Evolutionary conservation across 1,140 invertebrate genomes (phyloP).

Genomic region (Coptotermes formosanus): DNA sequence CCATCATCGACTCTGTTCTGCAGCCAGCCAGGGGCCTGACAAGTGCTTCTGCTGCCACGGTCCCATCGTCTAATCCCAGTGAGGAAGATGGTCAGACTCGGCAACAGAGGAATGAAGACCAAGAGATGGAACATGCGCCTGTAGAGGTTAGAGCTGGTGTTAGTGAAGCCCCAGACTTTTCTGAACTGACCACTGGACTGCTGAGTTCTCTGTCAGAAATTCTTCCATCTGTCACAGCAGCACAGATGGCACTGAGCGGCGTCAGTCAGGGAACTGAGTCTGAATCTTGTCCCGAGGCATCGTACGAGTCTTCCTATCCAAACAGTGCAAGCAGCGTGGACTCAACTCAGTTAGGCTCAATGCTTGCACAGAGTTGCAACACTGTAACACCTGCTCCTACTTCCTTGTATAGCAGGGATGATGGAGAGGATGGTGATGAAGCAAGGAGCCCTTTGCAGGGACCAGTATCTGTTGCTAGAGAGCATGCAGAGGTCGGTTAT

Average conservation of each 20-base stretch:
- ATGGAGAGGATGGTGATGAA: not conserved
- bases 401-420: not conserved
- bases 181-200: conserved; percentile 18
- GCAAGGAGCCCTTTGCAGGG: not conserved
- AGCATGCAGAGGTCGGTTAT: no score
- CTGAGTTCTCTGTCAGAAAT: conserved; percentile 24
- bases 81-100: not conserved
- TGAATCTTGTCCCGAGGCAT: not conserved
- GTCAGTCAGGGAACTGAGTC: not conserved
- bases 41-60: not conserved
- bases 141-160: not conserved
- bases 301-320: conserved; percentile 1
- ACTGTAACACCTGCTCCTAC: not conserved
- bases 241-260: not conserved
- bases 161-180: conserved; percentile 10
- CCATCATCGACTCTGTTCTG: conserved; percentile 51
- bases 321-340: not conserved
- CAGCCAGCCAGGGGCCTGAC: conserved; percentile 32
- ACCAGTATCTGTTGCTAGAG: not conserved
- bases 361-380: not conserved
- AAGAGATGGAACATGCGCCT: not conserved
- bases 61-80: not conserved
- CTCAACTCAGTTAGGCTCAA: not conserved
- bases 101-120: not conserved
- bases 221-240: conserved; percentile 15